Evolutionary conservation across 2,797 vertebrate genomes (phyloP), one percentile per base, ranked within the genome.

Genomic region (Ciconia nigra): DNA sequence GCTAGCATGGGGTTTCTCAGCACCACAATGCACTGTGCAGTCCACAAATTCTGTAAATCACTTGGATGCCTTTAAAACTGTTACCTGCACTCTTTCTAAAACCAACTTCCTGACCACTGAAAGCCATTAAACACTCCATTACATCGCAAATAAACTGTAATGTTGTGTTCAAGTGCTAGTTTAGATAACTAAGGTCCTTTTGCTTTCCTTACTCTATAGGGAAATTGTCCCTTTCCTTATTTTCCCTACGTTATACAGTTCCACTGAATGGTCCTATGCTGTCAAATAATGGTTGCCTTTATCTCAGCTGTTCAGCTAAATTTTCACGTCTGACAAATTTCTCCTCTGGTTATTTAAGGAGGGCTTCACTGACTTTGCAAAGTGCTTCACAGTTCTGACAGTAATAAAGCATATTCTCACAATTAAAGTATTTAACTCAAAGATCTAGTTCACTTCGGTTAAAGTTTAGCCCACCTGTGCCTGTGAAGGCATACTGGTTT

Each of bases 41-140:
- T n/a, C 58, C 37, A 39, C 26, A 55, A 69, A 66, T 14, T 51
- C 9, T 44, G n/a, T 82, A 90, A 82, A 79, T 92, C 80, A 82
- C 58, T 49, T 17, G 8, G 70, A 41, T 59, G 51, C 10, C 58
- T 62, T 41, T 89, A 84, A 73, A 82, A 76, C 24, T 59, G 42
- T 87, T 83, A 77, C 62, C 44, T 5, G 10, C 16, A 21, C 22
- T 89, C 73, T 69, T 89, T 61, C 66, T 90, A 93, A 95, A 93
- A 76, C 25, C 37, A 92, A n/a, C 65, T 87, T 94, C 80, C 93
- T 92, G 78, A 89, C 89, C 59, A 73, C 67, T 62, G 55, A 85
- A 96, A 93, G 71, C 81, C 71, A 91, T 91, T 90, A 95, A 92
- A 63, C 78, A 82, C 62, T 58, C 66, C 62, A 90, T 94, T 92